phyloP scores from a whole-genome alignment of 2,797 vertebrate genomes.

The Pipistrellus nathusii region DNA sequence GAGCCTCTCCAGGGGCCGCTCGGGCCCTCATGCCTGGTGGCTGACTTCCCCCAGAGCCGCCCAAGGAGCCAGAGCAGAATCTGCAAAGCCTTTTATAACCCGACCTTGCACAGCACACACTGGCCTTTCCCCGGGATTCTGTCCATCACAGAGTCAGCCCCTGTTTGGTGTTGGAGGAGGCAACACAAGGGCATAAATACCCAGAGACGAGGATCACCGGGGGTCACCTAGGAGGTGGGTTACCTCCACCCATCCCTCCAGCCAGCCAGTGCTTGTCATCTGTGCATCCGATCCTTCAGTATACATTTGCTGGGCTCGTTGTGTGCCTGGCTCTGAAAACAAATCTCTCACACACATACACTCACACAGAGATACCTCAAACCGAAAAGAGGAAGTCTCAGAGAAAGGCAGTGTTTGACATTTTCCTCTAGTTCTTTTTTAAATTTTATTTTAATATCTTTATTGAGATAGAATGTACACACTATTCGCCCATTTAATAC shows the following conservation, averaged over 20 bases:
- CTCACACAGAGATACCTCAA: not conserved
- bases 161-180: not conserved
- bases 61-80: not conserved
- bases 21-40: not conserved
- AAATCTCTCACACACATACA: not conserved
- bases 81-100: not conserved
- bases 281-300: not conserved
- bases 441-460: not conserved
- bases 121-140: not conserved
- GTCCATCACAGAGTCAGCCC: not conserved
- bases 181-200: not conserved
- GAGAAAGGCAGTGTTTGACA: not conserved
- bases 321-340: not conserved
- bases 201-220: not conserved
- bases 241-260: not conserved
- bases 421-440: not conserved
- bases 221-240: not conserved
- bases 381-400: not conserved
- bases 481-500: not conserved
- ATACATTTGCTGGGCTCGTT: not conserved
- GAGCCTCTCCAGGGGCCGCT: not conserved
- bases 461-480: not conserved
- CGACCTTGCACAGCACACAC: fast-evolving
- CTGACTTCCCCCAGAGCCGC: not conserved
- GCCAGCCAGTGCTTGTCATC: not conserved